phyloP scores from a whole-genome alignment of 1,140 invertebrate species.

The Drosophila aff. region DNA sequence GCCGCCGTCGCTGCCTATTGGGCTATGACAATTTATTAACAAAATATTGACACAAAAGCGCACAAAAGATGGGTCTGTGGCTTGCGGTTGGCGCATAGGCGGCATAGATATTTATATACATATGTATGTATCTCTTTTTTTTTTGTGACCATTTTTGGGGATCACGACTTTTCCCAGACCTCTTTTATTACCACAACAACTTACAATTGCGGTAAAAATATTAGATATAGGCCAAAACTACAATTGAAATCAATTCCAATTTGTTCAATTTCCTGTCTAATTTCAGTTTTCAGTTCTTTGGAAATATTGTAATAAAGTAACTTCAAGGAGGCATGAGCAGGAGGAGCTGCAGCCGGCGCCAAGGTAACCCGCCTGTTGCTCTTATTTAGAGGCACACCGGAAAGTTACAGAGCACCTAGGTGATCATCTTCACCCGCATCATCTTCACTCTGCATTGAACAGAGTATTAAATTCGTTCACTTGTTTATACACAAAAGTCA shows the following conservation, averaged over 20 bases:
- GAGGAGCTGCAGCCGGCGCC: neutral
- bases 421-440: neutral
- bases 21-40: slow-evolving; percentile 45
- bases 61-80: slow-evolving; percentile 44
- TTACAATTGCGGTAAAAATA: slow-evolving; percentile 3
- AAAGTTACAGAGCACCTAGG: neutral
- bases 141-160: slow-evolving; percentile 34
- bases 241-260: neutral
- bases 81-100: slow-evolving; percentile 27
- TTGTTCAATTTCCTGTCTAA: neutral
- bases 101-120: slow-evolving; percentile 13
- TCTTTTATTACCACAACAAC: slow-evolving; percentile 14
- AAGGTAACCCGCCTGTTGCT: neutral
- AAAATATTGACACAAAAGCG: slow-evolving; percentile 46
- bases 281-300: neutral
- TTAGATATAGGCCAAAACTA: neutral
- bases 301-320: too few relatives aligned
- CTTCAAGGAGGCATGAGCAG: neutral
- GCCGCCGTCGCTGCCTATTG: slow-evolving; percentile 8
- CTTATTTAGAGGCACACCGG: neutral
- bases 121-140: neutral
- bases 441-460: neutral
- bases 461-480: neutral
- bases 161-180: slow-evolving; percentile 32
- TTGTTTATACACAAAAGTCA: neutral